Conservation (phyloP, 1,140 invertebrate genomes). For the Bilobella aurantiaca region DNA sequence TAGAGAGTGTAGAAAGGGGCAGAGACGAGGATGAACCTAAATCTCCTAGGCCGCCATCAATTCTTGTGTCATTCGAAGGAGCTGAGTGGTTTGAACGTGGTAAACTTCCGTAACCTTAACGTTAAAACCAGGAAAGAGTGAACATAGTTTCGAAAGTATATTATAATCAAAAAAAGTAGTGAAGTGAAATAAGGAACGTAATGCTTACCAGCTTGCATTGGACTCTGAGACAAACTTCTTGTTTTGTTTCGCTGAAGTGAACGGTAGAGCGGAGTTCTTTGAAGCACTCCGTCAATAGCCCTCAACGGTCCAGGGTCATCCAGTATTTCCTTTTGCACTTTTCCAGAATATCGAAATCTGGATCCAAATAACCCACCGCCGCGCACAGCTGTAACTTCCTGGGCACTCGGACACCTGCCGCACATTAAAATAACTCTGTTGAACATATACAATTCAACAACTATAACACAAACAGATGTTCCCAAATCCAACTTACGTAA, state of each 20-base stretch:
- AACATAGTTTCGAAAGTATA: not conserved
- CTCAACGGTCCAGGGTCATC: slow-evolving; percentile 47
- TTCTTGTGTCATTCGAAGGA: slow-evolving; percentile 42
- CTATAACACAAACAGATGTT: no score
- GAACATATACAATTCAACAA: not conserved
- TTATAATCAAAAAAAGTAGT: not conserved
- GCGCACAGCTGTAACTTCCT: slow-evolving; percentile 73
- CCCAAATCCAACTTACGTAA: slow-evolving; percentile 91
- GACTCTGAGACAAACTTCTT: slow-evolving; percentile 30
- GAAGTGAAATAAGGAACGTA: not conserved
- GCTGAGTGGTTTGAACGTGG: slow-evolving; percentile 67
- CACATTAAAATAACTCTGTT: not conserved
- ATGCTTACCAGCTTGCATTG: slow-evolving; percentile 27
- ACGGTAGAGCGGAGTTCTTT: slow-evolving; percentile 31
- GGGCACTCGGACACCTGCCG: slow-evolving; percentile 28
- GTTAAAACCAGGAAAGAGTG: not conserved
- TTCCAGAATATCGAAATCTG: slow-evolving; percentile 80
- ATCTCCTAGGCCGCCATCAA: slow-evolving; percentile 38
- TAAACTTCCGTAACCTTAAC: slow-evolving; percentile 64
- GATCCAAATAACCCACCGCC: slow-evolving; percentile 90
- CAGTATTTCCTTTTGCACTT: slow-evolving; percentile 76
- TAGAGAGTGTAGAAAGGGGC: slow-evolving; percentile 40
- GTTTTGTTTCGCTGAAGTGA: slow-evolving; percentile 32
- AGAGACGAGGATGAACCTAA: slow-evolving; percentile 38
- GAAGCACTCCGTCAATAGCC: slow-evolving; percentile 26